phyloP scores from a whole-genome alignment of 2,797 vertebrate genomes.

The Melopsittacus undulatus region DNA sequence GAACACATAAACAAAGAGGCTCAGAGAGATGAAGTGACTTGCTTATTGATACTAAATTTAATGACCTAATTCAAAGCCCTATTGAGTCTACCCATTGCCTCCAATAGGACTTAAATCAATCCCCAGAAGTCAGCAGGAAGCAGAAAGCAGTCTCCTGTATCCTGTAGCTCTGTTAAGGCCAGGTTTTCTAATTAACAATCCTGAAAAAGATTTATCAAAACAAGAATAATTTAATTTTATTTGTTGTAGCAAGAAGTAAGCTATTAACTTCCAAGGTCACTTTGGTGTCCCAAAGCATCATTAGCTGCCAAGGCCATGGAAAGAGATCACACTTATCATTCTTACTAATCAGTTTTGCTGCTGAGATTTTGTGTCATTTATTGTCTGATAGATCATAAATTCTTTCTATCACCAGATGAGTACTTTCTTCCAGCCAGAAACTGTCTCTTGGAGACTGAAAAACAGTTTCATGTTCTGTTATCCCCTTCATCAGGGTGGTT shows the following conservation, averaged over 20 bases:
- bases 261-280: constrained; percentile 33
- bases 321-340: background rate
- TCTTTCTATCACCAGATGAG: background rate
- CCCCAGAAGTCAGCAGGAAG: background rate
- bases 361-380: constrained; percentile 1
- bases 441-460: background rate
- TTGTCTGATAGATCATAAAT: background rate
- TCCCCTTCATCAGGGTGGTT: background rate
- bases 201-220: constrained; percentile 17
- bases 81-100: background rate
- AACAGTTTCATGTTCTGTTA: background rate
- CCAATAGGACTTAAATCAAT: background rate
- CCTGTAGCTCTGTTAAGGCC: background rate
- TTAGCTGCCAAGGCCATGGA: background rate
- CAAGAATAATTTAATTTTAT: background rate
- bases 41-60: constrained; percentile 21
- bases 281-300: background rate
- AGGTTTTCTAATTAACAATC: constrained; percentile 4
- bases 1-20: background rate
- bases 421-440: background rate
- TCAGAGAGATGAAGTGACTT: background rate
- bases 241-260: background rate
- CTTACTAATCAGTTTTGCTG: background rate
- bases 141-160: background rate
- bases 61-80: background rate